These are phyloP conservation scores for Dendropsophus ebraccatus DNA, from an alignment of 2,113 vertebrate genomes.

Conservation along the genomic window DNA sequence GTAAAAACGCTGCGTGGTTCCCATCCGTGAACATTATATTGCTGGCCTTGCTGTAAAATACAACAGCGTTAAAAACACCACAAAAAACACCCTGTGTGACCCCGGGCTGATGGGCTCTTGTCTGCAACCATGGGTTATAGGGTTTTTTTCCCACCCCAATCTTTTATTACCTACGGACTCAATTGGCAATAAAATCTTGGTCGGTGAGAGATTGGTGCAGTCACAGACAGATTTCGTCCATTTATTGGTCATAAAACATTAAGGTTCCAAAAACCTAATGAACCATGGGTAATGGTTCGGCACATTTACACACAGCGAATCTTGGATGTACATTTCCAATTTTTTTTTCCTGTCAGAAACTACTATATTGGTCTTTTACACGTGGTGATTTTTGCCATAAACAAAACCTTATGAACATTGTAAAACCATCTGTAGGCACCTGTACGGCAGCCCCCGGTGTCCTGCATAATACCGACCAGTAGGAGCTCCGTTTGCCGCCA, in stretches of 20 bases:
- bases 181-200: background rate
- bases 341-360: no score
- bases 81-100: background rate
- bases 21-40: background rate
- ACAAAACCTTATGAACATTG: no score
- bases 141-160: background rate
- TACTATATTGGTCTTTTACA: no score
- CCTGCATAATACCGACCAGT: no score
- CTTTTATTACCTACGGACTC: no score
- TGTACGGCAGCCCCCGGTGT: no score
- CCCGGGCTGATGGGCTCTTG: background rate
- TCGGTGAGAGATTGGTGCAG: no score
- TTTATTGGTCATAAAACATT: background rate
- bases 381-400: no score
- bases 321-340: no score
- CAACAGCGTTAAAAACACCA: background rate
- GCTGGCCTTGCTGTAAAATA: background rate
- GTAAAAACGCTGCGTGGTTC: background rate
- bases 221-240: no score
- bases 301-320: background rate
- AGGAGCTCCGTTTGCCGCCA: no score
- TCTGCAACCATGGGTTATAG: background rate
- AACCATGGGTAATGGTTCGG: background rate
- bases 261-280: background rate
- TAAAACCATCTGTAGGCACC: no score